phyloP scores from a whole-genome alignment of 23 tunicate genomes.

The Oikopleura albicans region DNA sequence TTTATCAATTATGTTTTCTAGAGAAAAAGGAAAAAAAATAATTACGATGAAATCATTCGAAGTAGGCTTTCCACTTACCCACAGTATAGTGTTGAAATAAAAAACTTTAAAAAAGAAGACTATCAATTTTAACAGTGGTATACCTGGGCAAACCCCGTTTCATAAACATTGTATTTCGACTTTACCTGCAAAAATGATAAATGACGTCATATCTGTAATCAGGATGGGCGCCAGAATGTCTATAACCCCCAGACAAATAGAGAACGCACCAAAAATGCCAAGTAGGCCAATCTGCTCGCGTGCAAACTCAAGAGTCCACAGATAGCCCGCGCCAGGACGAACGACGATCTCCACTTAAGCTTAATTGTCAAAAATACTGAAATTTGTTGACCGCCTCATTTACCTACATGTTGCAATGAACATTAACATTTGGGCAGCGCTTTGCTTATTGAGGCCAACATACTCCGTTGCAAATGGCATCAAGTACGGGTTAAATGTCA shows the following conservation, averaged over 20 bases:
- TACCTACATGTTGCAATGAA: neutral
- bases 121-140: no score
- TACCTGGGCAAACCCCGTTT: no score
- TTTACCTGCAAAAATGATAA: neutral
- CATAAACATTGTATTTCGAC: no score
- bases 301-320: neutral
- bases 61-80: no score
- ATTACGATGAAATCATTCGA: no score
- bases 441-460: neutral
- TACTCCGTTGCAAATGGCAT: constrained; percentile 6
- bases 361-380: no score
- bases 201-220: neutral
- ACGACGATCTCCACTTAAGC: neutral
- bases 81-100: no score
- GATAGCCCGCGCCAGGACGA: constrained; percentile 1
- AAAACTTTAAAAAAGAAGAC: no score
- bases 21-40: no score
- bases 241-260: neutral
- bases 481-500: neutral
- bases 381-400: no score
- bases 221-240: neutral
- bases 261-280: neutral
- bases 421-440: neutral
- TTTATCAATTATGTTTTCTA: no score
- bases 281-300: neutral